Base-by-base conservation (phyloP, 2,888 invertebrate genomes). In the Gonocerus acuteangulatus region DNA sequence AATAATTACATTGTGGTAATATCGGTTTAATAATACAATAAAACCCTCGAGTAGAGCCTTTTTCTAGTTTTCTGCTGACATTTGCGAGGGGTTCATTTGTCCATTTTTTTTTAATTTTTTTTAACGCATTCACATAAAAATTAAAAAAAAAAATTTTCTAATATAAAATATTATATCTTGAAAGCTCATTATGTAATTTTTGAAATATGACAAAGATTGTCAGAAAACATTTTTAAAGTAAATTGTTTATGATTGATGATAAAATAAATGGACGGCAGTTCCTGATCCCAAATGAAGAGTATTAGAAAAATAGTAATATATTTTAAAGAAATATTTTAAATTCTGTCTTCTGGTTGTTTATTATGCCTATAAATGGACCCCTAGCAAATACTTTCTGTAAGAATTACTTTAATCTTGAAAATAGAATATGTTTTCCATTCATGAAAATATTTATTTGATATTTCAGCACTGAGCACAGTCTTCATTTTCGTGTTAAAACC, bases 251-350 rank as follows among this genome's bases (percentile, higher is more conserved):
- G 39, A 39, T 9, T 39, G 4, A n/a, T 4, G 4, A 11, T n/a
- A 36, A 54, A 36, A 42, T 15, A 42, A 54, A 54, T 54, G 54
- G 54, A 54, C 54, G 54, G 54, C 54, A 54, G 54, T 54, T 21
- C 54, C 54, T 54, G 54, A 54, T 54, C 54, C 39, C 36, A 54
- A 54, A 54, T 3, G 21, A 15, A 54, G 21, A 27, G 19, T 18
- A 42, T 42, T 42, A 21, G 15, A 36, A 39, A 39, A 39, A 39
- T 39, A 39, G 4, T 13, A 39, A 39, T 39, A 9, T 9, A 27
- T 39, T 39, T 15, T 9, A 39, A 39, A 39, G 9, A 3, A 39
- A 39, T 39, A 13, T n/a, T 39, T 39, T n/a, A 39, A n/a, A n/a
- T n/a, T n/a, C n/a, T n/a, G n/a, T n/a, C n/a, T n/a, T n/a, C n/a